Evolutionary conservation across 2,888 invertebrate genomes (phyloP), one percentile per base, ranked within the genome.

Genomic region (Sinotaia quadrata): DNA sequence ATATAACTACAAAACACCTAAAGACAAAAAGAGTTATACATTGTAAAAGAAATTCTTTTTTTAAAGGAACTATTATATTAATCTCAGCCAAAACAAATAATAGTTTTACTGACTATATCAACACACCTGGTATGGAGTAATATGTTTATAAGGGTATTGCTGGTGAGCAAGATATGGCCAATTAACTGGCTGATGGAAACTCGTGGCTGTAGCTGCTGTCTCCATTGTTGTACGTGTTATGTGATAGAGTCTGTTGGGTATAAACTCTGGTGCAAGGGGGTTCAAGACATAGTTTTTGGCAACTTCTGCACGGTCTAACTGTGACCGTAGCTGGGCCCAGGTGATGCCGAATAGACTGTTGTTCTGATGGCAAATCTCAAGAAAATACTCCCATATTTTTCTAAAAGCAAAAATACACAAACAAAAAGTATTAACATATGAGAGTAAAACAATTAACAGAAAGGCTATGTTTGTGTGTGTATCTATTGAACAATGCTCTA

Each of bases 241-340:
- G 65, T 81, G 80, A 57, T 74, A 78, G 18, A 77, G 69, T 10
- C 79, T 73, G 47, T 80, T 86, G 15, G 94, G 94, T 47, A 94
- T 90, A 87, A 94, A 94, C 83, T 94, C 94, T 0, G 93, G 92
- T 0, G 95, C 95, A 60, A 94, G 86, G 0, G 95, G 95, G 89
- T 95, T 95, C n/a, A 95, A 89, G 4, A 92, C 92, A 84, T 93
- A 94, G 3, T 92, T 92, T 72, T 93, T 92, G 81, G 93, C 92
- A 78, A 94, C 88, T 85, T 94, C 94, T 1, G 93, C 92, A 10
- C 93, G 93, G 79, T 93, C 92, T 61, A 94, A 88, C 81, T 93
- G 92, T 51, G 91, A 91, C 66, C 92, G 90, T 51, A 94, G 87
- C 72, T 91, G 91, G 1, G 91, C 89, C 92, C 92, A 93, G 0